These are phyloP conservation scores for Emydura subglobosa DNA, from an alignment of 2,113 vertebrate species.

Conservation along the genomic window DNA sequence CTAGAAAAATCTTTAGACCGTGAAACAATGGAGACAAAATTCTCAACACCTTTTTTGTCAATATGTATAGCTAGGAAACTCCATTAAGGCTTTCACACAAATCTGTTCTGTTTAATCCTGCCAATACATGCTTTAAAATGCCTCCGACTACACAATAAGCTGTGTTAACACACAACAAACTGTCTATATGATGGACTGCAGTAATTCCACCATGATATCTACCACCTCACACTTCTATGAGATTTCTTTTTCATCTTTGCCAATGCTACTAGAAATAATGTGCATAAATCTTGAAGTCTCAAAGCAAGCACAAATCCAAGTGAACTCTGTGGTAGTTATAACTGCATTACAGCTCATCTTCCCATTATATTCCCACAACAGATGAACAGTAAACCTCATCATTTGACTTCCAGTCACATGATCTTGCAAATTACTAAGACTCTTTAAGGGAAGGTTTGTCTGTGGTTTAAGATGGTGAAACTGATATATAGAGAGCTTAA, in stretches of 20 bases:
- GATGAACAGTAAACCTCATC: not conserved
- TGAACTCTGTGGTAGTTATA: conserved; percentile 6
- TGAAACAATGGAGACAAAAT: not conserved
- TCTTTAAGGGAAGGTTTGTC: not conserved
- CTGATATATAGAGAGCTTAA: not conserved
- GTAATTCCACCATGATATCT: not conserved
- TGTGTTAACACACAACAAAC: not conserved
- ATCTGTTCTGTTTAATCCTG: not conserved
- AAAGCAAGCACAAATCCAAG: not conserved
- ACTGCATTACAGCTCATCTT: not conserved
- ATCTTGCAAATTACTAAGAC: not conserved
- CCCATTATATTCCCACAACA: not conserved
- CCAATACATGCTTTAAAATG: not conserved
- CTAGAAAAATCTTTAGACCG: not conserved
- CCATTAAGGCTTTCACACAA: not conserved
- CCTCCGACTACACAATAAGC: not conserved
- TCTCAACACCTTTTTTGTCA: not conserved
- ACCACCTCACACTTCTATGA: not conserved
- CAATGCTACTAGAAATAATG: not conserved
- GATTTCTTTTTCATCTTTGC: not conserved
- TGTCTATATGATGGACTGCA: not conserved
- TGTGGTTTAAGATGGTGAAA: not conserved
- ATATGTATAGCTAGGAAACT: not conserved
- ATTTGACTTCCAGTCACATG: not conserved
- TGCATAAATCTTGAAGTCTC: conserved; percentile 2